Evolutionary conservation across 2,888 invertebrate genomes (phyloP).

Genomic region (Monochamus alternatus): DNA sequence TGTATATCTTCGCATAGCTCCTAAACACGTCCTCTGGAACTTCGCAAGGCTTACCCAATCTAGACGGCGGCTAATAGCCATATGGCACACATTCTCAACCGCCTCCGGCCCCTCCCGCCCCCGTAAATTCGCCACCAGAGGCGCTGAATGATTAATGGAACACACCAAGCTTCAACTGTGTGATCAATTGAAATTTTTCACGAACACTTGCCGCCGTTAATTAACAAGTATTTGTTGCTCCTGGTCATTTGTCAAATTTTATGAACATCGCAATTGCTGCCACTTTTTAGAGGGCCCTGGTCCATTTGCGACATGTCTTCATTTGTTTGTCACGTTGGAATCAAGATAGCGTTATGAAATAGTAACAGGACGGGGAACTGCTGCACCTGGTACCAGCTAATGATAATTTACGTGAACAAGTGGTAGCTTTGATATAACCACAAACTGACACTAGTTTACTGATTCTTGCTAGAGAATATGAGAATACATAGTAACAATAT

Average conservation of each 20-base stretch:
- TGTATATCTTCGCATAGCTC: too few relatives aligned
- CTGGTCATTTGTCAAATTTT: slow-evolving; percentile 30
- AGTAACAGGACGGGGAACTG: too few relatives aligned
- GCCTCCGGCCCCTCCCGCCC: background rate
- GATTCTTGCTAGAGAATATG: too few relatives aligned
- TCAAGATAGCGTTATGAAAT: too few relatives aligned
- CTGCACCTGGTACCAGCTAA: too few relatives aligned
- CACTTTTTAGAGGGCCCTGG: background rate
- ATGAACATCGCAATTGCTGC: background rate
- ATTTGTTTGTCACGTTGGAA: background rate
- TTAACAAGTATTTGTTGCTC: slow-evolving; percentile 18
- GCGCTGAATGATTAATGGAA: slow-evolving; percentile 27
- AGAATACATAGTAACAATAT: too few relatives aligned
- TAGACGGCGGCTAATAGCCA: background rate
- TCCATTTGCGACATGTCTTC: background rate
- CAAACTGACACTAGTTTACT: too few relatives aligned
- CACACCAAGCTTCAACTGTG: slow-evolving; percentile 11
- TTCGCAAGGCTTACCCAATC: background rate
- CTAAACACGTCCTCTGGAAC: too few relatives aligned
- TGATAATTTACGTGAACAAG: too few relatives aligned
- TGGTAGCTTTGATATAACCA: too few relatives aligned
- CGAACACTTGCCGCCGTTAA: slow-evolving; percentile 29
- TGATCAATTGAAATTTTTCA: slow-evolving; percentile 33
- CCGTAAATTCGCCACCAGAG: slow-evolving; percentile 25
- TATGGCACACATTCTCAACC: slow-evolving; percentile 13